Percentiles rank a stretch among this genome's conserved stretches.
phyloP scores from a whole-genome alignment of 2,888 invertebrate genomes.

The Pandemis cinnamomeana region DNA sequence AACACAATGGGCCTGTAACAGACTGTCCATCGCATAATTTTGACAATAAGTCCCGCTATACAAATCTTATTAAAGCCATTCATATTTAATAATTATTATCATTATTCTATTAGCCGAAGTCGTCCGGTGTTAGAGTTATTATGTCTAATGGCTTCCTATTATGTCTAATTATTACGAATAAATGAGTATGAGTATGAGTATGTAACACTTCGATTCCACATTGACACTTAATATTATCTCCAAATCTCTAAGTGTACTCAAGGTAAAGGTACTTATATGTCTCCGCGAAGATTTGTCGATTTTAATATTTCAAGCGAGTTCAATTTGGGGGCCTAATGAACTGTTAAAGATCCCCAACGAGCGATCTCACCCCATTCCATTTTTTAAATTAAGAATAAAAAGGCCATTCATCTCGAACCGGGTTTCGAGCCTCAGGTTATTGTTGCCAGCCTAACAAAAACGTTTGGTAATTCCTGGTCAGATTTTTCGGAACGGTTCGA shows the following conservation, averaged over 20 bases:
- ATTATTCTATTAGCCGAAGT: no score
- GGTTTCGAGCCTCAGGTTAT: conserved; percentile 22
- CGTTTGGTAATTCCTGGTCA: neutral
- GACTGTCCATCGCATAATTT: no score
- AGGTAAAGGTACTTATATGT: conserved; percentile 34
- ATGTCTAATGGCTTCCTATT: no score
- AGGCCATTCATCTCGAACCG: conserved; percentile 33
- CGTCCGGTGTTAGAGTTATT: no score
- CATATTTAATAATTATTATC: no score
- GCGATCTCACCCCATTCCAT: conserved; percentile 66
- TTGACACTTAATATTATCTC: conserved; percentile 4
- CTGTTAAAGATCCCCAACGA: conserved; percentile 77
- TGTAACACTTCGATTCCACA: neutral
- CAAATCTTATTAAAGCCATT: no score
- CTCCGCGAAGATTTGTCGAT: conserved; percentile 34
- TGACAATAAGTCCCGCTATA: no score
- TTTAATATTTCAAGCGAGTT: conserved; percentile 63
- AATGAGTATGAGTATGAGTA: no score
- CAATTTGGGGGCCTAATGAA: conserved; percentile 79
- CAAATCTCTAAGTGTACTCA: neutral
- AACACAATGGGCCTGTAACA: no score
- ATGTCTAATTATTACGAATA: no score
- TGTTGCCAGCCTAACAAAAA: conserved; percentile 21
- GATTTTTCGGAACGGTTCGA: neutral
- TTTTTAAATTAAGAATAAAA: conserved; percentile 50